Conservation (phyloP, 2,113 vertebrate species). For the Myanophis thanlyinensis region DNA sequence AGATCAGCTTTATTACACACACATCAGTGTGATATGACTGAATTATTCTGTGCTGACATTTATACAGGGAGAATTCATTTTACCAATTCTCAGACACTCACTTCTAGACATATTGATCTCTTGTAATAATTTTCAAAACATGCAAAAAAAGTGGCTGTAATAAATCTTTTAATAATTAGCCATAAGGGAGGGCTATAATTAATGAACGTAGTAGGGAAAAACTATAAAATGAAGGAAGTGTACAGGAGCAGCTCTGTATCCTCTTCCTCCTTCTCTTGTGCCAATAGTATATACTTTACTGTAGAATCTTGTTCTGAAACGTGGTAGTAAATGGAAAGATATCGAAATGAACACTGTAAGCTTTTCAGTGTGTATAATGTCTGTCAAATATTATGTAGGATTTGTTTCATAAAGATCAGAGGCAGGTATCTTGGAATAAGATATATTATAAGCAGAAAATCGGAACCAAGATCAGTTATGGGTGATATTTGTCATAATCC, state of each 20-base stretch:
- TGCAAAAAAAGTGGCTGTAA: constrained; percentile 36
- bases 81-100: neutral
- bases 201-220: constrained; percentile 5
- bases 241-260: neutral
- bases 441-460: neutral
- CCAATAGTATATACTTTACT: neutral
- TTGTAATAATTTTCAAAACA: neutral
- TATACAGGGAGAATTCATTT: neutral
- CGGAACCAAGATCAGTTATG: neutral
- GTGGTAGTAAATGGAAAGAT: neutral
- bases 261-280: neutral
- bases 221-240: neutral
- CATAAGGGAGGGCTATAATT: constrained; percentile 28
- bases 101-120: neutral
- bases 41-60: fast-evolving
- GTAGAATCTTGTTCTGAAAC: neutral
- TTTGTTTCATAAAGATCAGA: neutral
- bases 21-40: neutral
- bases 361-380: neutral
- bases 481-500: neutral
- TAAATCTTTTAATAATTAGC: constrained; percentile 44
- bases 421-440: neutral
- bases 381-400: neutral
- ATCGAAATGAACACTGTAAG: neutral
- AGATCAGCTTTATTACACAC: neutral